These are phyloP conservation scores for Silurus aristotelis DNA, from an alignment of 2,797 vertebrate species.

Conservation along the genomic window DNA sequence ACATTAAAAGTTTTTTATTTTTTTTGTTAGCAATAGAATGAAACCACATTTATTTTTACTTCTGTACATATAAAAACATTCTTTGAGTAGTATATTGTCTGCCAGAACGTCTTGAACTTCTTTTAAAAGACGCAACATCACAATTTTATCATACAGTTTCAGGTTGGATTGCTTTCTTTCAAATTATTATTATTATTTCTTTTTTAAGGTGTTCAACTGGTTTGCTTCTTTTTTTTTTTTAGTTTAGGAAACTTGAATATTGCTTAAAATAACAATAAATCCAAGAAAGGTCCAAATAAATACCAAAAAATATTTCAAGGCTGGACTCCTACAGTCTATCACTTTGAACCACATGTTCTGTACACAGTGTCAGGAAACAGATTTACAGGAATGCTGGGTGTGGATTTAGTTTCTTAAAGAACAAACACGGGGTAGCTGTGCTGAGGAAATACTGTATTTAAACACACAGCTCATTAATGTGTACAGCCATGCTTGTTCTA, in stretches of 20 bases:
- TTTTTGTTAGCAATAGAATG: not conserved
- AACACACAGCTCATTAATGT: not conserved
- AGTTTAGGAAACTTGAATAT: too few relatives aligned
- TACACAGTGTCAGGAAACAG: not conserved
- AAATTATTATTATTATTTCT: too few relatives aligned
- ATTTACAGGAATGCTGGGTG: not conserved
- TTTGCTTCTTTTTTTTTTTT: not conserved
- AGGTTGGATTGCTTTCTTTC: not conserved
- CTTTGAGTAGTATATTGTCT: not conserved
- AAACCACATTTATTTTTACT: not conserved
- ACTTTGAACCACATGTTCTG: not conserved
- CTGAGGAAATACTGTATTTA: not conserved
- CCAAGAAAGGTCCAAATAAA: too few relatives aligned
- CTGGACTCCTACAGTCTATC: not conserved
- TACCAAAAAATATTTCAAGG: too few relatives aligned
- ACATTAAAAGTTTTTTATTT: not conserved
- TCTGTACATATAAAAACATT: not conserved
- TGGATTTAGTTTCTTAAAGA: not conserved
- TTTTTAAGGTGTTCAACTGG: too few relatives aligned
- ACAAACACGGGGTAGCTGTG: not conserved
- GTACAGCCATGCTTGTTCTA: not conserved
- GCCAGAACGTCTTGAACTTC: not conserved
- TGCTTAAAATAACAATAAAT: too few relatives aligned
- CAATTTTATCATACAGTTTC: not conserved
- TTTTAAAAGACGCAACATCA: not conserved